phyloP scores from a whole-genome alignment of 2,888 invertebrate genomes.

The Nycteola revayana region DNA sequence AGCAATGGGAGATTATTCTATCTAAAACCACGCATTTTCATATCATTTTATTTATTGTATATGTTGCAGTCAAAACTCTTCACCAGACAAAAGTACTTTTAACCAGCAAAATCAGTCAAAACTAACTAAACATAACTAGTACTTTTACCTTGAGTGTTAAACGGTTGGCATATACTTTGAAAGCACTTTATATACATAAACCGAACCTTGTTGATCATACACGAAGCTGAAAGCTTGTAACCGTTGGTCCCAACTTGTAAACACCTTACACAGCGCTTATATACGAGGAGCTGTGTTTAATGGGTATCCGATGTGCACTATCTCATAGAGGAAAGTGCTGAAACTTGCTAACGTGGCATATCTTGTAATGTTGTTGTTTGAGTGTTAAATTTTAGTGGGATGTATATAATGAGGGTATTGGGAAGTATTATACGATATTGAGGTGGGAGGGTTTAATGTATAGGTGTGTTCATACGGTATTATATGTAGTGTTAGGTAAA shows the following conservation, averaged over 20 bases:
- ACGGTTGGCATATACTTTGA: too few relatives aligned
- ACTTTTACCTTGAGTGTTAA: too few relatives aligned
- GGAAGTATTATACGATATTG: neutral
- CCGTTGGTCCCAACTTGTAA: conserved; percentile 1
- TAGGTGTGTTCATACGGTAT: neutral
- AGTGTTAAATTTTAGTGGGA: neutral
- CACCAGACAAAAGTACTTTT: too few relatives aligned
- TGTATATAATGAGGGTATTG: neutral
- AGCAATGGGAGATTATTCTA: too few relatives aligned
- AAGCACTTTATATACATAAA: too few relatives aligned
- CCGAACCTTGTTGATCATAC: too few relatives aligned
- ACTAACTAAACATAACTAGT: too few relatives aligned
- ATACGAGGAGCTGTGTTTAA: conserved; percentile 15
- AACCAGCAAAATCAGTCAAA: too few relatives aligned
- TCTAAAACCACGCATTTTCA: too few relatives aligned
- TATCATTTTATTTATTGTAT: too few relatives aligned
- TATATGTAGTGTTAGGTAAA: too few relatives aligned
- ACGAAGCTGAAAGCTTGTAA: neutral
- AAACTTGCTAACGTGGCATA: conserved; percentile 12
- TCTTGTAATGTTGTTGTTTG: neutral
- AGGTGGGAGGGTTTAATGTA: conserved; percentile 2
- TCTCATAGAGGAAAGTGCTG: conserved; percentile 14
- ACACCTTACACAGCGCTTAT: conserved; percentile 20
- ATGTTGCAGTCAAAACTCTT: too few relatives aligned
- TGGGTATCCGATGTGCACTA: conserved; percentile 18